These are phyloP conservation scores for Petrocephalus schoutedeni DNA, from an alignment of 2,797 vertebrate species.

Conservation along the genomic window DNA sequence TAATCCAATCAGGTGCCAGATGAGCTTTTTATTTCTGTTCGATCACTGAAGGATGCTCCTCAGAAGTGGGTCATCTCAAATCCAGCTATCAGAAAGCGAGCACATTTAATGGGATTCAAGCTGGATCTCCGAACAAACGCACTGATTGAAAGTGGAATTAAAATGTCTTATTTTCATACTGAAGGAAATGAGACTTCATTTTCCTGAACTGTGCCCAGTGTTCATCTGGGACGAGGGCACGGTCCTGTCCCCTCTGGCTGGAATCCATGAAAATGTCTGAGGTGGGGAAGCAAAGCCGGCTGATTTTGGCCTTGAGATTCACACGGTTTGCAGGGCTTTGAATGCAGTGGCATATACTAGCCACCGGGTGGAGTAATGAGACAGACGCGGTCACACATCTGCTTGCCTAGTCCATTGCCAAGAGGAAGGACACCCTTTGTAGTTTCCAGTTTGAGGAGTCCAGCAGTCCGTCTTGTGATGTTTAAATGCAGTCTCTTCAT, in stretches of 20 bases:
- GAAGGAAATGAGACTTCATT: neutral
- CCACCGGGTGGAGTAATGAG: neutral
- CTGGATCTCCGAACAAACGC: neutral
- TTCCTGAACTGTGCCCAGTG: neutral
- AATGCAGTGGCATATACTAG: neutral
- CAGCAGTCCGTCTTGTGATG: neutral
- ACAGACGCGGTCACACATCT: neutral
- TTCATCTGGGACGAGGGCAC: too few species aligned
- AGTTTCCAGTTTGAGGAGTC: neutral
- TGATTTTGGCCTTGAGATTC: neutral
- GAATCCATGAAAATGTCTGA: neutral
- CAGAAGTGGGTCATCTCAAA: conserved; percentile 3
- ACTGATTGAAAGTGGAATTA: neutral
- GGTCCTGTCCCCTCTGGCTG: neutral
- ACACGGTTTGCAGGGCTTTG: neutral
- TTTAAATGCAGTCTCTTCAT: neutral
- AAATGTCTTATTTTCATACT: neutral
- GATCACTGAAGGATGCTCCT: neutral
- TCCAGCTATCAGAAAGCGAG: neutral
- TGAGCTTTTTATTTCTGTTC: neutral
- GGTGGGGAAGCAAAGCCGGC: neutral
- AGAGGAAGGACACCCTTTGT: neutral
- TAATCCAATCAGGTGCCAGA: neutral
- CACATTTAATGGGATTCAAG: neutral
- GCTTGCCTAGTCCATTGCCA: neutral